These are phyloP conservation scores for Grapholita molesta DNA, from an alignment of 1,140 invertebrate genomes.

Conservation along the genomic window DNA sequence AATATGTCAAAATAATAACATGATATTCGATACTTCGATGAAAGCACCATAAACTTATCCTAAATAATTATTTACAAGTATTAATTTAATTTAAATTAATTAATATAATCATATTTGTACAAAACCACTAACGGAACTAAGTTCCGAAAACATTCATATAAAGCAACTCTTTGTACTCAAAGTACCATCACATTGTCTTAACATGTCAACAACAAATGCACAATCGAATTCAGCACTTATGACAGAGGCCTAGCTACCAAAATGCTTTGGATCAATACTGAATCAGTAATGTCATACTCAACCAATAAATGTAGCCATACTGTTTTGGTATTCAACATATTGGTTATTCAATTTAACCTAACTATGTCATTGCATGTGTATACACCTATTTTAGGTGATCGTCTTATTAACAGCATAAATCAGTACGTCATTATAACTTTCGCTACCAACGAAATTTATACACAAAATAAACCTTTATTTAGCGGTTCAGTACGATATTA, in stretches of 20 bases:
- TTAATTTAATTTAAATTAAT: conserved; percentile 16
- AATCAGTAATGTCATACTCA: conserved; percentile 5
- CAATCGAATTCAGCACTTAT: conserved; percentile 15
- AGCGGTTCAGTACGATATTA: not conserved
- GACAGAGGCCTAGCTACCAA: not conserved
- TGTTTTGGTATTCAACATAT: not conserved
- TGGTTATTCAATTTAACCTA: not conserved
- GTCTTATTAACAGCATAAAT: no score
- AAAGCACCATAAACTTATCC: not conserved
- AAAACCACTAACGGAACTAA: conserved; percentile 29
- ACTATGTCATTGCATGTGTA: not conserved
- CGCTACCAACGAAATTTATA: no score
- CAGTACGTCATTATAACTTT: no score
- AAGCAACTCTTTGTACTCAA: conserved; percentile 50
- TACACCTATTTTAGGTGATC: no score
- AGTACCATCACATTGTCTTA: conserved; percentile 53
- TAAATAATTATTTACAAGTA: conserved; percentile 11
- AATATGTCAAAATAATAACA: not conserved
- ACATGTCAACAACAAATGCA: conserved; percentile 28
- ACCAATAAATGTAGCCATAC: not conserved
- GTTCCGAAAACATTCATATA: conserved; percentile 41
- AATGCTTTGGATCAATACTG: conserved; percentile 7
- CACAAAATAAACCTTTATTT: not conserved
- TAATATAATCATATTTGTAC: not conserved
- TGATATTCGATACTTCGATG: not conserved